Percentiles rank a stretch among this genome's conserved stretches.
Evolutionary conservation across 2,797 vertebrate genomes (phyloP).

Genomic region (Gymnocypris eckloni): DNA sequence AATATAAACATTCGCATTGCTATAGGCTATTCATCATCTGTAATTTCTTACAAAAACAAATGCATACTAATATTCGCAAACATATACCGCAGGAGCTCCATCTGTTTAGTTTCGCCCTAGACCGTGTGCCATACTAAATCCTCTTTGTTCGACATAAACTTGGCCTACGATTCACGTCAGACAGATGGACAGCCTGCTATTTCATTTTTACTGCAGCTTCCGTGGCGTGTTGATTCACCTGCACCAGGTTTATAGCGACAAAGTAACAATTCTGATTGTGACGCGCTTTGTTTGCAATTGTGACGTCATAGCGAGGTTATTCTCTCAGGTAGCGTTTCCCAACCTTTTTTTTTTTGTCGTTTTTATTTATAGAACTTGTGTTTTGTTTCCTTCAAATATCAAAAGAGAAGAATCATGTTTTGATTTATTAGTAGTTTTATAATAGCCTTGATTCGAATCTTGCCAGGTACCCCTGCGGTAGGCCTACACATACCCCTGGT

Average conservation of each 20-base stretch:
- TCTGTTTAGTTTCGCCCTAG: conserved; percentile 45
- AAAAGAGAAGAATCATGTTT: not conserved
- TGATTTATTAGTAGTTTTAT: not conserved
- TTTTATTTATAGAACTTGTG: not conserved
- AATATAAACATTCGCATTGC: not conserved
- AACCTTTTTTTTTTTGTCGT: not conserved
- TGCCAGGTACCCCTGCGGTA: not conserved
- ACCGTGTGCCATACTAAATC: conserved; percentile 68
- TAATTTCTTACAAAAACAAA: not conserved
- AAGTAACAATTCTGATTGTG: conserved; percentile 39
- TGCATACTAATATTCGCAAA: not conserved
- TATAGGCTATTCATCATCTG: not conserved
- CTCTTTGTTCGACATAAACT: conserved; percentile 69
- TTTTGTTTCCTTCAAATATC: not conserved
- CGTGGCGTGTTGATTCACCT: conserved; percentile 38
- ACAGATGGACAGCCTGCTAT: conserved; percentile 28
- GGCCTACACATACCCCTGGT: not conserved
- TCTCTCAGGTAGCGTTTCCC: not conserved
- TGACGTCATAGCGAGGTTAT: conserved; percentile 38
- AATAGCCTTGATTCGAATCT: not conserved
- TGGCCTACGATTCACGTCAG: conserved; percentile 26
- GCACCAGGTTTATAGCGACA: conserved; percentile 42
- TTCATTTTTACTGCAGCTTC: conserved; percentile 36
- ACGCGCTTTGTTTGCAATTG: conserved; percentile 17
- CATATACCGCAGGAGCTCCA: conserved; percentile 17